These are phyloP conservation scores for Ectemnius cavifrons DNA, from an alignment of 2,888 invertebrate species.

Conservation along the genomic window DNA sequence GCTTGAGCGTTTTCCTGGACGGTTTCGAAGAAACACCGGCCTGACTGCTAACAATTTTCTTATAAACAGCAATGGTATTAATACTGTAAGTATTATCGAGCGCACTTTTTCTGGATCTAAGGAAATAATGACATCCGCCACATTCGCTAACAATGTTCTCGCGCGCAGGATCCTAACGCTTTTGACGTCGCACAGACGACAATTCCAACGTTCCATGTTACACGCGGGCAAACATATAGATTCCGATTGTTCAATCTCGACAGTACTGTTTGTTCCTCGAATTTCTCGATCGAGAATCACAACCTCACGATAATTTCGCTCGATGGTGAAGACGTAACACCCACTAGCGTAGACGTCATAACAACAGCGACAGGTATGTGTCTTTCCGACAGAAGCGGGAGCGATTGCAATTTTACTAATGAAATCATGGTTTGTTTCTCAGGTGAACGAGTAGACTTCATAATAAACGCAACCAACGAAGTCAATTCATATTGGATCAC, in stretches of 20 bases:
- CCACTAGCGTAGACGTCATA: constrained; percentile 26
- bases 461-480: no score
- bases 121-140: neutral
- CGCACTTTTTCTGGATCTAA: no score
- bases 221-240: constrained; percentile 47
- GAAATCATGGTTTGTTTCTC: neutral
- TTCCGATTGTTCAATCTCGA: constrained; percentile 57
- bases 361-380: constrained; percentile 34
- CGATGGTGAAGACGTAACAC: constrained; percentile 54
- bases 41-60: constrained; percentile 89
- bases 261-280: constrained; percentile 50
- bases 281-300: constrained; percentile 47
- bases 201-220: constrained; percentile 35
- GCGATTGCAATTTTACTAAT: no score
- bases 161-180: constrained; percentile 28
- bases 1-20: no score
- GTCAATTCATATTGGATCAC: constrained; percentile 65
- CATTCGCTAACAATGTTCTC: neutral
- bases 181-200: constrained; percentile 16
- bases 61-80: constrained; percentile 88
- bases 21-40: constrained; percentile 81
- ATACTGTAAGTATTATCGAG: constrained; percentile 33
- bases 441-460: constrained; percentile 84
- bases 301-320: constrained; percentile 48
- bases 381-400: no score